Conservation (phyloP, 2,113 vertebrate genomes). For the Atrichornis clamosus region DNA sequence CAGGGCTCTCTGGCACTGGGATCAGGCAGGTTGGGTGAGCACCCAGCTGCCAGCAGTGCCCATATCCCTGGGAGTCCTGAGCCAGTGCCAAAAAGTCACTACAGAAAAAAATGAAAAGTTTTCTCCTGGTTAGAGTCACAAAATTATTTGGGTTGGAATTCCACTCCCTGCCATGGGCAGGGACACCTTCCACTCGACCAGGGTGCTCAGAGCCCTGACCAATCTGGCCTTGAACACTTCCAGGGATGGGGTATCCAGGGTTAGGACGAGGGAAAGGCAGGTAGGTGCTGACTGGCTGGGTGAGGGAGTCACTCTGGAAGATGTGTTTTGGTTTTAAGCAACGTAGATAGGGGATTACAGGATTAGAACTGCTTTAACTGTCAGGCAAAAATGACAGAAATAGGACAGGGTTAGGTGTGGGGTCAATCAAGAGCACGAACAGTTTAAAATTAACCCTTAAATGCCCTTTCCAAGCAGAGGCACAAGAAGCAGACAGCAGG, state of each 20-base stretch:
- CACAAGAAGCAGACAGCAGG: neutral
- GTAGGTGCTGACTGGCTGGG: neutral
- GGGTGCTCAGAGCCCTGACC: neutral
- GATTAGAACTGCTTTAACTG: constrained; percentile 43
- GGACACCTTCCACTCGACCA: neutral
- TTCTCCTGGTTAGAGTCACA: neutral
- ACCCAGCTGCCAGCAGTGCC: neutral
- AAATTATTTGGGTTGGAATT: neutral
- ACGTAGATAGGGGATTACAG: constrained; percentile 12
- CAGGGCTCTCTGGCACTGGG: neutral
- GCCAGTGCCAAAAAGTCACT: neutral
- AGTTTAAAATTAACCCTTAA: neutral
- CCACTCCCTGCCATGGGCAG: neutral
- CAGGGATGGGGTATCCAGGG: neutral
- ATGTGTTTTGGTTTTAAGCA: neutral
- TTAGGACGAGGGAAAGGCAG: neutral
- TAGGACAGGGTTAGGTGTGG: neutral
- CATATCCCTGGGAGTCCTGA: neutral
- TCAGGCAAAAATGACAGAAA: constrained; percentile 26
- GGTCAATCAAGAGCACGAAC: neutral
- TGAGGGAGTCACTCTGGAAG: neutral
- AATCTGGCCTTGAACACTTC: neutral
- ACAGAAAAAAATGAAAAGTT: neutral
- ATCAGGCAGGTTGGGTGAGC: neutral
- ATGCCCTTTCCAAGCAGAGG: neutral